A percentile compares a stretch with the other conserved stretches of the same genome.
These are phyloP conservation scores for Drosophila arizonae DNA, from an alignment of 1,140 invertebrate species.

Conservation along the genomic window DNA sequence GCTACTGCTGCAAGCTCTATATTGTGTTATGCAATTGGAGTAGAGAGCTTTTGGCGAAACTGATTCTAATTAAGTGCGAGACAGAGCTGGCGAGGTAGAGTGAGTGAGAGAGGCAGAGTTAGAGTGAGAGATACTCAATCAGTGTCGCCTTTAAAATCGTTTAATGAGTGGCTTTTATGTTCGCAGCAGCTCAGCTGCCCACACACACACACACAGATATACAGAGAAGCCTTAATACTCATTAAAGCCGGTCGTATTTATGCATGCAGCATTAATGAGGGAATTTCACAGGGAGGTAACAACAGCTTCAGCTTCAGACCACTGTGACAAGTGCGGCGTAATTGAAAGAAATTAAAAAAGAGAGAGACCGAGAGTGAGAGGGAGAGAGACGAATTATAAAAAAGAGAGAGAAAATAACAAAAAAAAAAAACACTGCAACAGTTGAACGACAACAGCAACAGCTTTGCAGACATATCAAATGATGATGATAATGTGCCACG, in stretches of 20 bases:
- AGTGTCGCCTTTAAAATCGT: slow-evolving; percentile 15
- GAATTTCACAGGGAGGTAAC: slow-evolving; percentile 38
- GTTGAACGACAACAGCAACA: slow-evolving; percentile 35
- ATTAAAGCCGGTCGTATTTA: slow-evolving; percentile 33
- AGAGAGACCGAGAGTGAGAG: slow-evolving; percentile 21
- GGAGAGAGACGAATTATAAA: no score
- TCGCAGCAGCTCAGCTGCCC: slow-evolving; percentile 7
- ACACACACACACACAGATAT: not conserved
- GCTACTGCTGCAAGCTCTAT: not conserved
- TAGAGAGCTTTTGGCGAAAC: slow-evolving; percentile 38
- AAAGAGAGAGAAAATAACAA: slow-evolving; percentile 68
- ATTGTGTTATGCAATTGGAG: slow-evolving; percentile 56
- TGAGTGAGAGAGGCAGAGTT: not conserved
- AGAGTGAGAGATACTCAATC: not conserved
- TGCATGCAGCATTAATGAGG: slow-evolving; percentile 50
- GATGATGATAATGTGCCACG: slow-evolving; percentile 72
- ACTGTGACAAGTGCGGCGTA: slow-evolving; percentile 72
- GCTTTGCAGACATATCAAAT: slow-evolving; percentile 44
- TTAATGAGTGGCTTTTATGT: slow-evolving; percentile 38
- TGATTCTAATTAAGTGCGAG: slow-evolving; percentile 50
- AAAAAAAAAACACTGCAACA: slow-evolving; percentile 19
- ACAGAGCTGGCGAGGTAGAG: not conserved
- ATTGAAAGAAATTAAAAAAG: slow-evolving; percentile 77
- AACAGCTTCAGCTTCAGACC: not conserved
- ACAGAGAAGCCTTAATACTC: slow-evolving; percentile 15